Conservation (phyloP, 2,113 vertebrate genomes). For the Heteronetta atricapilla region DNA sequence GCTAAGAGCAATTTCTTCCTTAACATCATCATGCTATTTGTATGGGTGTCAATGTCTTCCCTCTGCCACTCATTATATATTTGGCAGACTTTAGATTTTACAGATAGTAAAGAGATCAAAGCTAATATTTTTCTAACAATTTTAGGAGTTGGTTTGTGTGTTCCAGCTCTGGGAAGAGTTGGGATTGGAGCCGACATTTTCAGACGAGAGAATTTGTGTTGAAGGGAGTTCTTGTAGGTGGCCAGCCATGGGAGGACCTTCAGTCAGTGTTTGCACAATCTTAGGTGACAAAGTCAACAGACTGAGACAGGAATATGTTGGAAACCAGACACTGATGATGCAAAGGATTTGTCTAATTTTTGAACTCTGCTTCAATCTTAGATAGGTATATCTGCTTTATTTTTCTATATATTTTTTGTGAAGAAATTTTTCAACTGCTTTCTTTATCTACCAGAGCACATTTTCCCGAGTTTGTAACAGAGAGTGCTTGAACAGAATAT, state of each 20-base stretch:
- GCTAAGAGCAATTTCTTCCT: neutral
- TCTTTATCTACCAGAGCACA: neutral
- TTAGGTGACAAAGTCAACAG: neutral
- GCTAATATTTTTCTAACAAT: neutral
- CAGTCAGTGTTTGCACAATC: neutral
- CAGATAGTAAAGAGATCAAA: neutral
- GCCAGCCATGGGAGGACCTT: neutral
- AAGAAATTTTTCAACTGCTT: neutral
- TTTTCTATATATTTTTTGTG: neutral
- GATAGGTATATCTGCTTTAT: neutral
- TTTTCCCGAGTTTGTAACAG: neutral
- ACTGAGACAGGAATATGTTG: neutral
- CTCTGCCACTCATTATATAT: neutral
- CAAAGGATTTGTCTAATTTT: neutral
- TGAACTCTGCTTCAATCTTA: neutral
- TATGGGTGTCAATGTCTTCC: neutral
- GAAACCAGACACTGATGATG: neutral
- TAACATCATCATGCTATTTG: neutral
- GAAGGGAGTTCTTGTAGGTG: neutral
- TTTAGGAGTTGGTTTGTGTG: neutral
- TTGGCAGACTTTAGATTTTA: neutral
- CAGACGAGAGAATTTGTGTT: neutral
- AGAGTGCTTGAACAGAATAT: neutral
- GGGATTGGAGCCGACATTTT: neutral
- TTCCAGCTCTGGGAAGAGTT: neutral